Evolutionary conservation across 23 tunicate genomes (phyloP).

Genomic region (Trididemnum nubilum): DNA sequence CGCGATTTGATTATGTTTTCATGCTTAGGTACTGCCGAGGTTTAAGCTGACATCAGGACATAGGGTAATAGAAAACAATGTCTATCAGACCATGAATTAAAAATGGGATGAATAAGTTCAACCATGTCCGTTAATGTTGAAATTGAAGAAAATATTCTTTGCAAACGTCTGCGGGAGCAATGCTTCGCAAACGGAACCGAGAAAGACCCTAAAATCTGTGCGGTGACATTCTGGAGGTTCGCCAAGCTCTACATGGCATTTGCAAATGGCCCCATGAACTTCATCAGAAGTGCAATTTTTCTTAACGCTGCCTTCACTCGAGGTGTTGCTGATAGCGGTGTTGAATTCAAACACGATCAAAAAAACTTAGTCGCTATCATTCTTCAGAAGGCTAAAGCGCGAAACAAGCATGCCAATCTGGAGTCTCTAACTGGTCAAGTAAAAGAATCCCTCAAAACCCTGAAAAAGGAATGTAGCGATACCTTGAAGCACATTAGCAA

Average conservation of each 20-base stretch:
- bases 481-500: neutral
- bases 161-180: conserved; percentile 1
- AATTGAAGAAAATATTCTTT: conserved; percentile 8
- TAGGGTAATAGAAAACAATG: too few relatives aligned
- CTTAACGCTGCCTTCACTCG: conserved; percentile 2
- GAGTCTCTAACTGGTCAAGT: neutral
- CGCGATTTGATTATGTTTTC: too few relatives aligned
- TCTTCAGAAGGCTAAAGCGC: neutral
- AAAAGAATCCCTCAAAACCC: neutral
- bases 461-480: neutral
- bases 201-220: conserved; percentile 1
- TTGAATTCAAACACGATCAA: neutral
- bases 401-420: neutral
- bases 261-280: neutral
- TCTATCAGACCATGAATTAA: too few relatives aligned
- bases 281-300: neutral
- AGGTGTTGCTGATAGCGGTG: neutral
- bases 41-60: too few relatives aligned
- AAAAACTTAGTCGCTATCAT: neutral
- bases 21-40: too few relatives aligned
- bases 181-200: conserved; percentile 9
- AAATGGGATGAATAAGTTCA: too few relatives aligned
- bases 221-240: conserved; percentile 4
- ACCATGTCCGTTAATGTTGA: neutral
- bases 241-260: conserved; percentile 6